Conservation (phyloP, 2,113 vertebrate species). For the Centropus unirufus region DNA sequence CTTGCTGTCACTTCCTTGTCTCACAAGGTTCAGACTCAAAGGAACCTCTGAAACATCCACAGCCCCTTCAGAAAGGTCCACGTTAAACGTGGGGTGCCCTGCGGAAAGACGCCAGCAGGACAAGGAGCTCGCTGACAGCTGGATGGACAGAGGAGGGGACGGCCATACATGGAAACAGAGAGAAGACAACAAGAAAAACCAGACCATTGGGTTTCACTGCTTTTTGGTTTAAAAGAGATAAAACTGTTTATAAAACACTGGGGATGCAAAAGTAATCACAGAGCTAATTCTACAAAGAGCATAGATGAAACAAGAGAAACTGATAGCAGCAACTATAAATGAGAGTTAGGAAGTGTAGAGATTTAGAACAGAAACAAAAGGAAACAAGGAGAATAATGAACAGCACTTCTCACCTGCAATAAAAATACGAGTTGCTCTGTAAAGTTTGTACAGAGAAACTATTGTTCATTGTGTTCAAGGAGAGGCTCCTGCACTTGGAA, state of each 20-base stretch:
- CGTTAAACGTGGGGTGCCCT: rapidly evolving
- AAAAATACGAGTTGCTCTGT: not conserved
- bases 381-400: not conserved
- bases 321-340: not conserved
- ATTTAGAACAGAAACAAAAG: not conserved
- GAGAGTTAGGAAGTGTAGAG: not conserved
- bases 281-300: not conserved
- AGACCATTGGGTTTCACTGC: not conserved
- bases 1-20: slow-evolving; percentile 33
- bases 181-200: not conserved
- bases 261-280: not conserved
- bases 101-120: not conserved
- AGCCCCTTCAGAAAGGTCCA: not conserved
- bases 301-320: not conserved
- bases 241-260: not conserved
- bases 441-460: not conserved
- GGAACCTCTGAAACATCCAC: not conserved
- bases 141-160: rapidly evolving
- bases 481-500: not conserved
- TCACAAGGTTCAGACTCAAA: slow-evolving; percentile 43
- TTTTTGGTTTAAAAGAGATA: not conserved
- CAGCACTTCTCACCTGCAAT: not conserved
- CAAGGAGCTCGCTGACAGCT: not conserved
- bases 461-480: not conserved
- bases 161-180: not conserved